Evolutionary conservation across 2,888 invertebrate species (phyloP).

Genomic region (Euzetes globulus): DNA sequence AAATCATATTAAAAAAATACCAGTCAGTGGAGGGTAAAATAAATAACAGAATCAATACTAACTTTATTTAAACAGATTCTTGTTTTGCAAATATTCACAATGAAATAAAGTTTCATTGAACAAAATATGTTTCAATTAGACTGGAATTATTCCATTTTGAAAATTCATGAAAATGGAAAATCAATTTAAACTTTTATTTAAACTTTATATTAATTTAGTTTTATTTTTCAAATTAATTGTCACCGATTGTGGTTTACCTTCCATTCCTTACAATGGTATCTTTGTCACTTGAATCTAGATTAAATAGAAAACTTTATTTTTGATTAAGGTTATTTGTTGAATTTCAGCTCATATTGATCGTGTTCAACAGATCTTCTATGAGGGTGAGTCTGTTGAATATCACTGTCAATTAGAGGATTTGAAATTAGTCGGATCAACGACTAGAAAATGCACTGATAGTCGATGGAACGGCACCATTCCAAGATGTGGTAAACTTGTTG

Average conservation of each 20-base stretch:
- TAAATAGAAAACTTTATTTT: neutral
- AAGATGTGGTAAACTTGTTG: neutral
- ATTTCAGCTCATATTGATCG: neutral
- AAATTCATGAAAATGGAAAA: too few species aligned
- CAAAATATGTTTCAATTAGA: too few species aligned
- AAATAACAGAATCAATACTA: too few species aligned
- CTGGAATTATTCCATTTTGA: too few species aligned
- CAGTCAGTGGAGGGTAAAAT: too few species aligned
- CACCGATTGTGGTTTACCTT: slow-evolving; percentile 12
- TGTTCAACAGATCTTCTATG: neutral
- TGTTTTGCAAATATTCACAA: too few species aligned
- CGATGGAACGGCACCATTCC: neutral
- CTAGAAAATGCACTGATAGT: neutral
- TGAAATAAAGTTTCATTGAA: too few species aligned
- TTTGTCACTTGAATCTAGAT: neutral
- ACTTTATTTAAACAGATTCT: too few species aligned
- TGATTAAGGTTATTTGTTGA: neutral
- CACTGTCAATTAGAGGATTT: slow-evolving; percentile 1
- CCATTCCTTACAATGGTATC: neutral
- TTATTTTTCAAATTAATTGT: neutral
- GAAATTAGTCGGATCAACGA: neutral
- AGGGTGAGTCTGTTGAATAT: neutral
- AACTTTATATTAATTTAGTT: too few species aligned
- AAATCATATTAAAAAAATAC: too few species aligned
- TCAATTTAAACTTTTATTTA: too few species aligned